These are phyloP conservation scores for Parauchenoglanis ngamensis DNA, from an alignment of 2,797 vertebrate species.

Conservation along the genomic window DNA sequence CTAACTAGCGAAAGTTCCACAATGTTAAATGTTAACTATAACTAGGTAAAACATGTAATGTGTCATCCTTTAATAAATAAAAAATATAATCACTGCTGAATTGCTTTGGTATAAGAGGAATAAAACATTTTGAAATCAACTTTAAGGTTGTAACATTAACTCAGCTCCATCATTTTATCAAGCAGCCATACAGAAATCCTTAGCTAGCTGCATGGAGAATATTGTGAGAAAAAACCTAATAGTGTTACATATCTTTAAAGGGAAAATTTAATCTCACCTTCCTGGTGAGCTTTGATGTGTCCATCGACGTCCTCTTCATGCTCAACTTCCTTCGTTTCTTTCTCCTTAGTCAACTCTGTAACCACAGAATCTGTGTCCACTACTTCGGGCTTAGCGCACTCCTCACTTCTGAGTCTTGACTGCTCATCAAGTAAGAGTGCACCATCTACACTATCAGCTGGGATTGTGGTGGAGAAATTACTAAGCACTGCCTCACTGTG, in stretches of 20 bases:
- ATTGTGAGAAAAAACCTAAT: not conserved
- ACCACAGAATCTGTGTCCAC: conserved; percentile 14
- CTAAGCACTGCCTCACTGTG: conserved; percentile 18
- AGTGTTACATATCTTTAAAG: not conserved
- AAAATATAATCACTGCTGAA: not conserved
- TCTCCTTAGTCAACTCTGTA: not conserved
- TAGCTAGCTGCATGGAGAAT: not conserved
- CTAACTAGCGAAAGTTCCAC: not conserved
- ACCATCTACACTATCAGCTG: not conserved
- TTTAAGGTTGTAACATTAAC: not conserved
- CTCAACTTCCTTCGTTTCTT: not conserved
- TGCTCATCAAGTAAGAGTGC: conserved; percentile 15
- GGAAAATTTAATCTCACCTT: conserved; percentile 43
- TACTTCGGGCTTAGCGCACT: not conserved
- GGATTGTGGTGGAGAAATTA: conserved; percentile 10
- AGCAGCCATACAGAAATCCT: not conserved
- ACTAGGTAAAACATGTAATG: not conserved
- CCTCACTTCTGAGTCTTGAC: not conserved
- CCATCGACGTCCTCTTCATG: not conserved
- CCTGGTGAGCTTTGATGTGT: not conserved
- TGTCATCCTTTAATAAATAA: no score
- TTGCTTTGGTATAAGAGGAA: not conserved
- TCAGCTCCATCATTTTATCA: not conserved
- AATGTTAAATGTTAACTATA: not conserved
- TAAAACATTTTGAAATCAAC: not conserved